Conservation (phyloP, 2,113 vertebrate genomes). For the Esox niger region DNA sequence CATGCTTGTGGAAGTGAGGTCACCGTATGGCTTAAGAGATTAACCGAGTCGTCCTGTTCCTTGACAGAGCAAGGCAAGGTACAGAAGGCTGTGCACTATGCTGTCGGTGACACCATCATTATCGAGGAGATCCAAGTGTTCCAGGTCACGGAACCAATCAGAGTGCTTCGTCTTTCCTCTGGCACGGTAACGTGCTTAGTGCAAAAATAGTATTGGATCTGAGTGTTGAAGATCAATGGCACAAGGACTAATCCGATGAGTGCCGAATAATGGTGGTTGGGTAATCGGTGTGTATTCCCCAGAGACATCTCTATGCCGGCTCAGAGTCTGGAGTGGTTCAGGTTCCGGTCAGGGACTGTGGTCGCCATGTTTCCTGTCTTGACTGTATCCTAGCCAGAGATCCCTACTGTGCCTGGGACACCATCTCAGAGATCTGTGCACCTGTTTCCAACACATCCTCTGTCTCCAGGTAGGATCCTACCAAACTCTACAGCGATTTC, state of each 20-base stretch:
- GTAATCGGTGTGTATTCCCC: not conserved
- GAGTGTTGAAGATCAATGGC: not conserved
- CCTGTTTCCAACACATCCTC: not conserved
- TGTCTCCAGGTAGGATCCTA: not conserved
- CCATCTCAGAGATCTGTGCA: not conserved
- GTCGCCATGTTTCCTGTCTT: conserved; percentile 35
- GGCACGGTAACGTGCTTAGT: conserved; percentile 44
- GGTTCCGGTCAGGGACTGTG: conserved; percentile 48
- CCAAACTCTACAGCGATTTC: not conserved
- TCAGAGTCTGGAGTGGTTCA: conserved; percentile 53
- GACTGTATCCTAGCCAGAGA: conserved; percentile 63
- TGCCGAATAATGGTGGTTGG: not conserved
- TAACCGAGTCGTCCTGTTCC: not conserved
- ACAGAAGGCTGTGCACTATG: conserved; percentile 60
- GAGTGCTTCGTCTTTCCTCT: conserved; percentile 48
- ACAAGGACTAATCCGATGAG: not conserved
- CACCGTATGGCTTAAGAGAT: not conserved
- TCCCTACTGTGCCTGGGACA: conserved; percentile 58
- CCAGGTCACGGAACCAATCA: conserved; percentile 37
- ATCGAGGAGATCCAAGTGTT: conserved; percentile 65
- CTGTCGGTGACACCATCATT: conserved; percentile 51
- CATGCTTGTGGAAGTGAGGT: not conserved
- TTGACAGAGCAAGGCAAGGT: conserved; percentile 60
- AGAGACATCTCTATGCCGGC: conserved; percentile 53
- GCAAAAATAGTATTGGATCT: not conserved